Percentiles rank a stretch among this genome's conserved stretches.
Conservation (phyloP, 1,140 invertebrate species). For the Papilio aristodemus region DNA sequence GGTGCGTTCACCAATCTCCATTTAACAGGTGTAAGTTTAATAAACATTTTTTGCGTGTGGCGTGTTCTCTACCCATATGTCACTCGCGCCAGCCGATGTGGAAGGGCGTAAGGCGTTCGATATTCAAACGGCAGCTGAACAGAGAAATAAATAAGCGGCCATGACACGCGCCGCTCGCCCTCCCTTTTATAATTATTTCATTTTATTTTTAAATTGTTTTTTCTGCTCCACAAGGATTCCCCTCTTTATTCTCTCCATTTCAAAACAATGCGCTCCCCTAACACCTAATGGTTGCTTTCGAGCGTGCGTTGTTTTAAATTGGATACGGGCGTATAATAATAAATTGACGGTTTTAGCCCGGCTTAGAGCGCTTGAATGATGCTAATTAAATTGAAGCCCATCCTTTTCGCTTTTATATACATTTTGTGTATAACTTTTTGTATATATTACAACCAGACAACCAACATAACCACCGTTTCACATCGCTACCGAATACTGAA, state of each 20-base stretch:
- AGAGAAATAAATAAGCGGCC: constrained; percentile 70
- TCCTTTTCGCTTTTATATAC: constrained; percentile 48
- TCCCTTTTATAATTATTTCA: constrained; percentile 78
- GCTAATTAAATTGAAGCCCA: constrained; percentile 76
- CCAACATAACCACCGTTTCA: no score
- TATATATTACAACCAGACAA: not conserved
- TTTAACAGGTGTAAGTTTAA: constrained; percentile 46
- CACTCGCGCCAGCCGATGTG: constrained; percentile 43
- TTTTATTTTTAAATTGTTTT: constrained; percentile 81
- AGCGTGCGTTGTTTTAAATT: constrained; percentile 77
- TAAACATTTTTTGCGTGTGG: constrained; percentile 42
- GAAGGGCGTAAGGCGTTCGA: constrained; percentile 55
- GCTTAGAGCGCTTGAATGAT: constrained; percentile 71
- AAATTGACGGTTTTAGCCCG: constrained; percentile 76
- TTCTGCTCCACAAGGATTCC: constrained; percentile 71
- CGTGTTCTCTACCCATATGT: constrained; percentile 59
- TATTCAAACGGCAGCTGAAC: constrained; percentile 73
- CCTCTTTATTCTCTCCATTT: constrained; percentile 61
- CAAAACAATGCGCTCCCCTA: constrained; percentile 71
- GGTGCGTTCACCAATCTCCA: constrained; percentile 8
- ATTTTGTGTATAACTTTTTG: not conserved
- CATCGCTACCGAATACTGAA: no score
- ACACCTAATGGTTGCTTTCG: constrained; percentile 62
- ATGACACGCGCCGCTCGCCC: constrained; percentile 70
- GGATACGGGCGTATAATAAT: constrained; percentile 78